Evolutionary conservation across 1,140 invertebrate species (phyloP).

Genomic region (Oncopeltus fasciatus): DNA sequence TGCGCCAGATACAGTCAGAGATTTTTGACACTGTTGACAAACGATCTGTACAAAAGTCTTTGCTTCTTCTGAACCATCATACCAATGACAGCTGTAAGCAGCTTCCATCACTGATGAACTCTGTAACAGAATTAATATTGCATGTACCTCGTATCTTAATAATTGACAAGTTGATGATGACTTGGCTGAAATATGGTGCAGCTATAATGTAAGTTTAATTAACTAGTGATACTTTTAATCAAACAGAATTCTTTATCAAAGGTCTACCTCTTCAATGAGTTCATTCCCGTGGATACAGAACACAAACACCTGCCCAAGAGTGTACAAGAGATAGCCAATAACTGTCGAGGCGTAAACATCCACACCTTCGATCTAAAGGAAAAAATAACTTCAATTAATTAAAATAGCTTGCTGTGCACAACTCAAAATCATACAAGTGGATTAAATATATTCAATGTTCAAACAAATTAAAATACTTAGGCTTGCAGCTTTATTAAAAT

Average conservation of each 20-base stretch:
- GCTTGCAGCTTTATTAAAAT: no score
- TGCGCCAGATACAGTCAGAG: conserved; percentile 69
- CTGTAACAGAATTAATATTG: conserved; percentile 30
- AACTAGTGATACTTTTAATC: no score
- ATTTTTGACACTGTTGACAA: conserved; percentile 77
- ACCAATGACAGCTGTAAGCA: conserved; percentile 75
- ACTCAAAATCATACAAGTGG: no score
- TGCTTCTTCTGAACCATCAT: conserved; percentile 72
- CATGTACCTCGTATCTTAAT: no score
- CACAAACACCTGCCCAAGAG: conserved; percentile 64
- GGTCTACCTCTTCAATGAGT: conserved; percentile 70
- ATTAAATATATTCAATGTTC: no score
- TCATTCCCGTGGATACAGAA: conserved; percentile 74
- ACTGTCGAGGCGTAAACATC: conserved; percentile 60
- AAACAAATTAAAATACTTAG: no score
- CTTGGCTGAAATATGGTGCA: no score
- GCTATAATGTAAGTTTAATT: no score
- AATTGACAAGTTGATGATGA: no score
- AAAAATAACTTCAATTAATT: no score
- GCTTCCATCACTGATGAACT: conserved; percentile 79
- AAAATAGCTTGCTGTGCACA: no score
- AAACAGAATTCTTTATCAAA: no score
- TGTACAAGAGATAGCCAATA: conserved; percentile 60
- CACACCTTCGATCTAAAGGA: conserved; percentile 46
- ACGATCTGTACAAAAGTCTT: conserved; percentile 79